Conservation (phyloP, 2,888 invertebrate species). For the Thereva unica region DNA sequence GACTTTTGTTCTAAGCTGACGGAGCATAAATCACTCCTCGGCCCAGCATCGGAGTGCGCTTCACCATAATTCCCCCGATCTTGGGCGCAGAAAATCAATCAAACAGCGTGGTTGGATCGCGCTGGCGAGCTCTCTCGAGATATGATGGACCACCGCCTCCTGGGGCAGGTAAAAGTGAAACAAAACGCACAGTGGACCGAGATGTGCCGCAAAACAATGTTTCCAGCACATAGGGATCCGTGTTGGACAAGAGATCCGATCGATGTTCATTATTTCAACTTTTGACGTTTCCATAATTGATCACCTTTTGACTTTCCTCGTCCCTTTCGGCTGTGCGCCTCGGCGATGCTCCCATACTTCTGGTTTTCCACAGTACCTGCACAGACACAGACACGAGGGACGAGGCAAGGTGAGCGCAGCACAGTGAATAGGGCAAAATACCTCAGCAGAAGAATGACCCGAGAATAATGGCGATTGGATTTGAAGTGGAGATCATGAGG, state of each 20-base stretch:
- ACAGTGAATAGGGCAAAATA: conserved; percentile 25
- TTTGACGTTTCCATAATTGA: conserved; percentile 41
- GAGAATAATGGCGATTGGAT: conserved; percentile 39
- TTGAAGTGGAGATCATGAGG: conserved; percentile 41
- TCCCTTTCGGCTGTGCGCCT: conserved; percentile 12
- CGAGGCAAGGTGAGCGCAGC: conserved; percentile 11
- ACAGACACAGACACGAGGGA: not conserved
- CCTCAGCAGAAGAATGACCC: conserved; percentile 33
- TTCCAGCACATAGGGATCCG: not conserved
- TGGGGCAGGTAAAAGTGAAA: not conserved
- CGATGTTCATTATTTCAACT: conserved; percentile 40
- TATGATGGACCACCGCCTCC: conserved; percentile 11
- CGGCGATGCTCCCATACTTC: not conserved
- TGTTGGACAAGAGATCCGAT: conserved; percentile 31
- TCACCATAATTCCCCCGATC: not conserved
- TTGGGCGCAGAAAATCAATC: conserved; percentile 26
- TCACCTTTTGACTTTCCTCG: conserved; percentile 38
- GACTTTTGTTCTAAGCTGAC: conserved; percentile 24
- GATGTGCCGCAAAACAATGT: too few relatives aligned
- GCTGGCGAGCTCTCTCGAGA: not conserved
- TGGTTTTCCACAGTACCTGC: too few relatives aligned
- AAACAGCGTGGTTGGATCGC: not conserved
- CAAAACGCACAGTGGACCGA: not conserved
- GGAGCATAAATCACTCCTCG: conserved; percentile 21
- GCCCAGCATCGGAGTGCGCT: not conserved